A percentile compares a stretch with the other conserved stretches of the same genome.
Evolutionary conservation across 2,797 vertebrate genomes (phyloP).

Genomic region (Hafferia zeledoni): DNA sequence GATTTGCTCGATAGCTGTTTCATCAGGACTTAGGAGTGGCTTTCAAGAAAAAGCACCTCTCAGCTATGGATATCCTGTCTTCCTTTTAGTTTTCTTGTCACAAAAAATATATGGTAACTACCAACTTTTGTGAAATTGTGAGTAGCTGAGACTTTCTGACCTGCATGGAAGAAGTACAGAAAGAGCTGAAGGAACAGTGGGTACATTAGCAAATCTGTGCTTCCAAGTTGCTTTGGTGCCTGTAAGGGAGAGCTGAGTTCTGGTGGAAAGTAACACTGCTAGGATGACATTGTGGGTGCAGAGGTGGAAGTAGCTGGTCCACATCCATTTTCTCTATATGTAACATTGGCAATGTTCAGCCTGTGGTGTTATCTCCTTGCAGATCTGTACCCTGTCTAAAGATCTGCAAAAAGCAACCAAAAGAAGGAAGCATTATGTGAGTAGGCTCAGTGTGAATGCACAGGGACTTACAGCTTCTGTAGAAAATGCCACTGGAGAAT

Average conservation of each 20-base stretch:
- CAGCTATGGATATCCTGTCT: constrained; percentile 20
- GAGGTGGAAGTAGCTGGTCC: background rate
- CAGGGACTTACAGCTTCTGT: background rate
- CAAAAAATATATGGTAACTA: background rate
- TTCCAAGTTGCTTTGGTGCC: background rate
- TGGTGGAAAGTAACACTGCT: background rate
- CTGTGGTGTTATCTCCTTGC: background rate
- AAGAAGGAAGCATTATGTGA: background rate
- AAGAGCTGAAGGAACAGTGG: background rate
- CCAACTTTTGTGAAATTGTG: background rate
- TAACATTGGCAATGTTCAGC: background rate
- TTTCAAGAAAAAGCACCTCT: background rate
- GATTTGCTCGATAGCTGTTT: background rate
- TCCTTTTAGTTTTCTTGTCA: constrained; percentile 25
- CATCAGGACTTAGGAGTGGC: background rate
- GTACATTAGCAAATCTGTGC: background rate
- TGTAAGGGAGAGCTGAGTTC: background rate
- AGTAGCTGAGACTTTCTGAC: background rate
- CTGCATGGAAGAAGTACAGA: background rate
- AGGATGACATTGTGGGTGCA: background rate
- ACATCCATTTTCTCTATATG: background rate
- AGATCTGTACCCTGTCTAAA: background rate
- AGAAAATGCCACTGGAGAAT: background rate
- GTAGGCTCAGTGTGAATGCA: background rate
- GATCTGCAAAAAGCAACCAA: background rate